Evolutionary conservation across 2,797 vertebrate species (phyloP).

Genomic region (Neopelma chrysocephalum): DNA sequence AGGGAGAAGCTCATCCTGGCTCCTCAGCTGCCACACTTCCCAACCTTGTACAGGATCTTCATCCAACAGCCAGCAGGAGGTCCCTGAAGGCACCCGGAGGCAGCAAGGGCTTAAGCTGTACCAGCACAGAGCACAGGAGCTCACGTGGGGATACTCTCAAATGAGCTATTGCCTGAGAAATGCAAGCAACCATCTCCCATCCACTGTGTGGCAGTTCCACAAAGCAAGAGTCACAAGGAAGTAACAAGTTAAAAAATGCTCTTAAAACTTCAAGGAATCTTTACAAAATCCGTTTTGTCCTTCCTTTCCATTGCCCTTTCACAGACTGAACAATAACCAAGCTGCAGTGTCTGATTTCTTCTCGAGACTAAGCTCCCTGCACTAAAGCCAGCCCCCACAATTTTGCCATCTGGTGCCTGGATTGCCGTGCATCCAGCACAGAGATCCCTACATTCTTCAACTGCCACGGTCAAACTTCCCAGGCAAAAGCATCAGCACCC

Average conservation of each 20-base stretch:
- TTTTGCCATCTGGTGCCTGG: slow-evolving; percentile 44
- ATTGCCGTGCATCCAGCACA: neutral
- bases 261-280: neutral
- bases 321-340: neutral
- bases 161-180: neutral
- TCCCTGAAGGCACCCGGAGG: neutral
- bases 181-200: neutral
- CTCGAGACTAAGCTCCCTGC: neutral
- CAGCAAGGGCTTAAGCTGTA: neutral
- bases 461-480: neutral
- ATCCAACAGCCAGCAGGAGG: neutral
- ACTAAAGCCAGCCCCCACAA: slow-evolving; percentile 40
- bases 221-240: neutral
- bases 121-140: neutral
- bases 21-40: neutral
- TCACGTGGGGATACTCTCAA: neutral
- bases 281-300: neutral
- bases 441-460: neutral
- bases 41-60: neutral
- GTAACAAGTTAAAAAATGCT: neutral
- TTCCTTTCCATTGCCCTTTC: neutral
- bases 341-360: neutral
- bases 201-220: neutral
- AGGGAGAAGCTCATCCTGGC: neutral
- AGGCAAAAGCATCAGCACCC: neutral